Evolutionary conservation across 2,888 invertebrate genomes (phyloP).

Genomic region (Octonoba sinensis): DNA sequence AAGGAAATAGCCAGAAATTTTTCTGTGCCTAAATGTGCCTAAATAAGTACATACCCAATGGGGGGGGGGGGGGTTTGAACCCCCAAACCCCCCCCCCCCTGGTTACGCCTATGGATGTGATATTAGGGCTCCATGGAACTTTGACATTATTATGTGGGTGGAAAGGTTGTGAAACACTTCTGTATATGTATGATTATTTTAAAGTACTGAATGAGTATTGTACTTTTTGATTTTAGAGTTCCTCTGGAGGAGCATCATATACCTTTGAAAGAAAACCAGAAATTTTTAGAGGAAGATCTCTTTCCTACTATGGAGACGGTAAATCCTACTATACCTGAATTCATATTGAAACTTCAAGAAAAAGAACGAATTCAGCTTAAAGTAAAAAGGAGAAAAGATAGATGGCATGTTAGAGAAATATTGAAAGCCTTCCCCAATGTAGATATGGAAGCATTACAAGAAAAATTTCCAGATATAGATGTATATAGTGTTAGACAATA

Average conservation of each 20-base stretch:
- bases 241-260: conserved; percentile 52
- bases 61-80: no score
- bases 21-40: no score
- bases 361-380: conserved; percentile 18
- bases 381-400: conserved; percentile 63
- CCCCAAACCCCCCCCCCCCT: no score
- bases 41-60: no score
- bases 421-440: conserved; percentile 83
- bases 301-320: conserved; percentile 72
- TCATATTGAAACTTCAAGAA: conserved; percentile 58
- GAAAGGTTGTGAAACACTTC: no score
- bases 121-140: no score
- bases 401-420: conserved; percentile 71
- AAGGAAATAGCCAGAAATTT: no score
- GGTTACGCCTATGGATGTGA: no score
- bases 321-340: conserved; percentile 61
- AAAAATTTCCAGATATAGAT: conserved; percentile 83
- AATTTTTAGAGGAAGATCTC: conserved; percentile 73
- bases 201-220: no score
- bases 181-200: no score
- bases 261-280: conserved; percentile 60
- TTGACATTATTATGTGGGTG: no score
- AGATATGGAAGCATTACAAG: conserved; percentile 79
- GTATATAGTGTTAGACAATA: conserved; percentile 76
- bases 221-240: conserved; percentile 21